Evolutionary conservation across 2,888 invertebrate species (phyloP), one percentile per base, ranked within the genome.

Genomic region (Crossocerus cetratus): DNA sequence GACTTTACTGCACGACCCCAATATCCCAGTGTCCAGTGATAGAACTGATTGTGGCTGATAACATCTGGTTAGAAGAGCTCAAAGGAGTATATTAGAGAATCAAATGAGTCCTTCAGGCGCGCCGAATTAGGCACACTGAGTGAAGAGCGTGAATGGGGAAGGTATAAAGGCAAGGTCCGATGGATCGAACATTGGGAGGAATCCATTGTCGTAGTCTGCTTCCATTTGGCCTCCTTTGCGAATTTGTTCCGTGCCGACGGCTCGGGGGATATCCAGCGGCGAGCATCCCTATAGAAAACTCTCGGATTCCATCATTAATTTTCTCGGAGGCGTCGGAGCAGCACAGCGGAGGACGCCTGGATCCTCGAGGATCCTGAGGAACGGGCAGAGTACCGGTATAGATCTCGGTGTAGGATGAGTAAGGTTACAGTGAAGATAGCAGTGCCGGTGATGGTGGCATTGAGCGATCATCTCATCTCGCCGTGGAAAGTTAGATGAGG

Each of bases 391-490:
- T 42, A 42, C 44, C 16, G 49, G 63, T 65, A 54, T 65, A 58
- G 76, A 11, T 32, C 63, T 69, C 44, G 74, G 63, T 53, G 32
- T 32, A 32, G 76, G 59, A 71, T 61, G 74, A 72, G 71, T 11
- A 53, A 71, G 66, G 74, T 68, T 77, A 72, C 65, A 78, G 76
- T 60, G 74, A 73, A 75, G 78, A 74, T 82, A 76, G 82, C 61
- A 65, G 70, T 64, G 72, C 64, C 64, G 73, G 82, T 72, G 76
- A 74, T 67, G 83, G 65, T 82, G 89, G 87, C 89, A 88, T 88
- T 89, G 90, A 90, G 86, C 87, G 89, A 90, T 90, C 88, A 86
- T 84, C 89, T 90, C 89, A 89, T 90, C 89, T 88, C 82, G 83
- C 77, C 79, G 83, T 81, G 84, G 83, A 90, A 90, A 90, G 90